These are phyloP conservation scores for Xiphophorus maculatus DNA, from an alignment of 2,113 vertebrate genomes.

Conservation along the genomic window DNA sequence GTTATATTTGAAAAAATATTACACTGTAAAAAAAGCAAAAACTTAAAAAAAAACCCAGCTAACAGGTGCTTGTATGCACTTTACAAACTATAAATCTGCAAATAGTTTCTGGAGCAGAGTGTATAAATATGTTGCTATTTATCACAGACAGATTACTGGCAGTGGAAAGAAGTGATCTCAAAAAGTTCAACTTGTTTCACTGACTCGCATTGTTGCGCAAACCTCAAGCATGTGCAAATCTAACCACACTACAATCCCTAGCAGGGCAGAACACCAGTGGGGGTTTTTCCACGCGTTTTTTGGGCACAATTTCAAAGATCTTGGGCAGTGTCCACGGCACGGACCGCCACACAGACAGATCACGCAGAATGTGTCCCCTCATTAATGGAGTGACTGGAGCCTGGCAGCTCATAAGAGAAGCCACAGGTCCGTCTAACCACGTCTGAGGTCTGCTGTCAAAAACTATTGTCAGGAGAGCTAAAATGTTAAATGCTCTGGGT, in stretches of 20 bases:
- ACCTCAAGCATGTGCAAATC: constrained; percentile 72
- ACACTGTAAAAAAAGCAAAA: background rate
- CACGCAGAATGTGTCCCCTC: constrained; percentile 72
- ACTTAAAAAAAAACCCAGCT: background rate
- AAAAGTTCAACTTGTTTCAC: constrained; percentile 47
- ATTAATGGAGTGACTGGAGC: constrained; percentile 69
- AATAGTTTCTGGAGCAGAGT: background rate
- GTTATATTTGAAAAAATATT: background rate
- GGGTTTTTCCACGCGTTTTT: constrained; percentile 19
- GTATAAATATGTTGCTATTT: constrained; percentile 37
- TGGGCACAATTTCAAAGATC: constrained; percentile 67
- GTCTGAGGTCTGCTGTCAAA: constrained; percentile 68
- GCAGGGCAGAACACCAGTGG: constrained; percentile 61
- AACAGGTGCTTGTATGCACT: background rate
- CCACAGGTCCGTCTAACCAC: constrained; percentile 53
- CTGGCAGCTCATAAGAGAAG: constrained; percentile 56
- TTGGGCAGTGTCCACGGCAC: constrained; percentile 76
- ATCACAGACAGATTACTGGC: constrained; percentile 44
- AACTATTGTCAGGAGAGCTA: constrained; percentile 58
- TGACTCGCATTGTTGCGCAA: constrained; percentile 49
- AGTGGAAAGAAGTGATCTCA: constrained; percentile 51
- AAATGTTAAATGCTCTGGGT: constrained; percentile 35
- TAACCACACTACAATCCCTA: constrained; percentile 68
- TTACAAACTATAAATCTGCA: background rate
- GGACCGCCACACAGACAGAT: constrained; percentile 67